Percentiles rank a stretch among this genome's conserved stretches.
Conservation (phyloP, 2,797 vertebrate genomes). For the Gallirallus australis region DNA sequence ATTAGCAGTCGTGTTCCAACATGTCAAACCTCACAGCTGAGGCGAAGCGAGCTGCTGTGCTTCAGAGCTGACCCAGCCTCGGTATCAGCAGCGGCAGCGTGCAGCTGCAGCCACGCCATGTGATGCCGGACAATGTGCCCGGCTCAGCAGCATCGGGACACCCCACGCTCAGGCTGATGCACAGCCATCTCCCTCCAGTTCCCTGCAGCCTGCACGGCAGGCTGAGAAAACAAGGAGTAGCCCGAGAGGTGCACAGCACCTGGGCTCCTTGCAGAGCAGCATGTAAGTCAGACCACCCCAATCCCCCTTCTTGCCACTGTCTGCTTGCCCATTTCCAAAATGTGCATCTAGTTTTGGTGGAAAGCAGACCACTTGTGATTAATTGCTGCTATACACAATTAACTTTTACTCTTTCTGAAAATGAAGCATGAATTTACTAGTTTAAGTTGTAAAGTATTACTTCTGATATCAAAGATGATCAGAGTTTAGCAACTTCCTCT, state of each 20-base stretch:
- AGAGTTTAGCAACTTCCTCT: not conserved
- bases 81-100: not conserved
- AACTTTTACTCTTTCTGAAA: not conserved
- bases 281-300: not conserved
- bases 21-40: not conserved
- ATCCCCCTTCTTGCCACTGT: not conserved
- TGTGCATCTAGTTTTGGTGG: not conserved
- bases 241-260: not conserved
- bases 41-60: not conserved
- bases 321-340: not conserved
- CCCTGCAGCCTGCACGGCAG: not conserved
- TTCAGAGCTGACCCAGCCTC: not conserved
- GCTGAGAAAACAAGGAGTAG: not conserved
- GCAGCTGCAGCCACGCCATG: not conserved
- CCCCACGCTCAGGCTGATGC: not conserved
- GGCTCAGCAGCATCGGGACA: not conserved
- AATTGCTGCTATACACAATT: not conserved
- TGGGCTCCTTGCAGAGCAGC: rapidly evolving
- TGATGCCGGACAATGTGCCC: not conserved
- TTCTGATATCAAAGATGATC: not conserved
- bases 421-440: not conserved
- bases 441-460: not conserved
- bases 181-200: not conserved
- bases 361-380: not conserved
- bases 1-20: not conserved